Base-by-base conservation (phyloP, 1,140 invertebrate species). In the Drosophila murphyi region DNA sequence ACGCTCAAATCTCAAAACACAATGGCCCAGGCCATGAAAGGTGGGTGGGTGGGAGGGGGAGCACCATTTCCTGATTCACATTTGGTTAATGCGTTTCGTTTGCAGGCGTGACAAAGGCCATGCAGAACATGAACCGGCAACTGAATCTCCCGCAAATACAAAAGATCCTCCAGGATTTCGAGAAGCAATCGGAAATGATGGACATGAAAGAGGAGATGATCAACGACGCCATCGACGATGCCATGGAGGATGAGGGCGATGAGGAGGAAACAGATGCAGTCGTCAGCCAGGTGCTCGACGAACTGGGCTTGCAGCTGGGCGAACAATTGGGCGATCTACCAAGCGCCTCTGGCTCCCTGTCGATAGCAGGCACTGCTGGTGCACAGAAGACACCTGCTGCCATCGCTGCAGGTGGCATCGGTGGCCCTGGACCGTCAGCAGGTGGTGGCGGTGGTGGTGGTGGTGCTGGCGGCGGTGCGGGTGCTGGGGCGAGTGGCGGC, bases 181-280 rank as follows among this genome's bases (percentile, higher is more conserved):
- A 99, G 93, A 99, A 99, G 89, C 99, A 99, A 92, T 98, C 98
- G 0, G 98, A 99, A 94, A 99, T 99, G 68, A 99, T 99, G 99
- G 99, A 99, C 92, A 99, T 99, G 98, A 99, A 99, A 92, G 99
- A 99, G 93, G 99, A 99, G 94, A 98, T 99, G 95, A 99, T 99
- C 96, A 99, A 98, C 93, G 99, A 99, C 93, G 98, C 98, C 5
- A 99, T 99, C 86, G 99, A 99, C 93, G 99, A 99, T 94, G 99
- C 98, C 2, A 98, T 99, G 96, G 99, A 98, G 76, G 99, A 98
- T 82, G 98, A 99, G 92, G 98, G 96, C 43, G 99, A 99, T 92
- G 99, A 99, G 93, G 98, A 99, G 92, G 99, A 99, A 94, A 98
- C 97, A 85, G 97, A 98, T 93, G 96, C 96, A n/a, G 95, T 98